Evolutionary conservation across 1,140 invertebrate genomes (phyloP), one percentile per base, ranked within the genome.

Genomic region (Drosophila elegans): DNA sequence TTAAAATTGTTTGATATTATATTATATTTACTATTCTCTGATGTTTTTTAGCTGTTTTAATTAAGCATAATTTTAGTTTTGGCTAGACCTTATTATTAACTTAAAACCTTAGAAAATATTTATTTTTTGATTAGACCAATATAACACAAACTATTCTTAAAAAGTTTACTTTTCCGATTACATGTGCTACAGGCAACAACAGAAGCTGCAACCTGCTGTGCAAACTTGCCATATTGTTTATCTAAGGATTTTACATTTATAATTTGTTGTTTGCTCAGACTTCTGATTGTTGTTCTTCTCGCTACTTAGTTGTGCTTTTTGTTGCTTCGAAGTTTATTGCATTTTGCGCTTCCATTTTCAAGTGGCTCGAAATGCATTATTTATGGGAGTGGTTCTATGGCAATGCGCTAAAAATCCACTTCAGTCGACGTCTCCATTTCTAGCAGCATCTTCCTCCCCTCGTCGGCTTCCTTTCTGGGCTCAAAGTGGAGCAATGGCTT

Each of bases 381-480:
- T 86, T 86, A 86, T 86, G 79, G 75, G 75, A 74, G 62, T 77
- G 54, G 72, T 79, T 83, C 69, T 34, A 55, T 49, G 72, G 76
- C 76, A 49, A 68, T 86, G 82, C 74, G 75, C 79, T 83, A 86
- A 75, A 86, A 83, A 83, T 83, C 75, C 83, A 88, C 82, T 85
- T 86, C 74, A 59, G 45, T 38, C 32, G 16, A 67, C 76, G 59
- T 72, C 66, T 48, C 51, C 63, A 46, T 67, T 45, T 38, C 5
- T 41, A 61, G 45, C 42, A 13, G 21, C 54, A 55, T 44, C 16
- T 41, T 60, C 36, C 41, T 25, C 44, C 51, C 13, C 11, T 16
- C 45, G 2, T 13, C 54, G 16, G 29, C 44, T 9, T 25, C 34
- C 25, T 27, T 39, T 34, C 34, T 25, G 38, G 21, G 29, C 38